phyloP scores from a whole-genome alignment of 2,888 invertebrate species.

The Lobophora halterata region DNA sequence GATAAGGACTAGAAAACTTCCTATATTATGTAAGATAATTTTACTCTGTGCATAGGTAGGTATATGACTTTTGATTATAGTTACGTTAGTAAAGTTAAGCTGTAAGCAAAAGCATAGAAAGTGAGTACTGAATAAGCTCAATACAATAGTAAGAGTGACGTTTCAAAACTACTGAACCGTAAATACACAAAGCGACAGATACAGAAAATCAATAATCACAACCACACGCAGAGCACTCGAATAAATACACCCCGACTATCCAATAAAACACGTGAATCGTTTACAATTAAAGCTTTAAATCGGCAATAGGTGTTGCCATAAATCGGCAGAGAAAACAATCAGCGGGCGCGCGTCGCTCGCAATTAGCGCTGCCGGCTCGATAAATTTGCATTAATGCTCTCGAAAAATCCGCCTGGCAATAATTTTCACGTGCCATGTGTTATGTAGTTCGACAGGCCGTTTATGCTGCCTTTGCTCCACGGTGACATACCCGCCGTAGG shows the following conservation, averaged over 20 bases:
- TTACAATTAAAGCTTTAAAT: slow-evolving; percentile 81
- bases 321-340: slow-evolving; percentile 79
- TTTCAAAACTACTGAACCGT: slow-evolving; percentile 18
- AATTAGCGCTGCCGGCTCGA: slow-evolving; percentile 78
- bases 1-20: no score
- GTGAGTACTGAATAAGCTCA: no score
- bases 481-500: no score
- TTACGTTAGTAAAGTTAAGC: no score
- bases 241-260: slow-evolving; percentile 77
- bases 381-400: slow-evolving; percentile 81
- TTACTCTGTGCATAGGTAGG: no score
- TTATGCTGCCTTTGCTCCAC: slow-evolving; percentile 35
- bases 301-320: slow-evolving; percentile 81
- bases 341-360: slow-evolving; percentile 75
- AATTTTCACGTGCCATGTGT: slow-evolving; percentile 74
- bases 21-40: no score
- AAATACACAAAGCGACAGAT: slow-evolving; percentile 44
- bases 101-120: no score
- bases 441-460: slow-evolving; percentile 50
- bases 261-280: slow-evolving; percentile 80
- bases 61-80: no score
- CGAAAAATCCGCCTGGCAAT: slow-evolving; percentile 78
- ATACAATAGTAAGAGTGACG: not conserved
- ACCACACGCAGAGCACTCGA: slow-evolving; percentile 68
- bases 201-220: slow-evolving; percentile 71